These are phyloP conservation scores for Myotis myotis DNA, from an alignment of 2,797 vertebrate genomes.

Conservation along the genomic window DNA sequence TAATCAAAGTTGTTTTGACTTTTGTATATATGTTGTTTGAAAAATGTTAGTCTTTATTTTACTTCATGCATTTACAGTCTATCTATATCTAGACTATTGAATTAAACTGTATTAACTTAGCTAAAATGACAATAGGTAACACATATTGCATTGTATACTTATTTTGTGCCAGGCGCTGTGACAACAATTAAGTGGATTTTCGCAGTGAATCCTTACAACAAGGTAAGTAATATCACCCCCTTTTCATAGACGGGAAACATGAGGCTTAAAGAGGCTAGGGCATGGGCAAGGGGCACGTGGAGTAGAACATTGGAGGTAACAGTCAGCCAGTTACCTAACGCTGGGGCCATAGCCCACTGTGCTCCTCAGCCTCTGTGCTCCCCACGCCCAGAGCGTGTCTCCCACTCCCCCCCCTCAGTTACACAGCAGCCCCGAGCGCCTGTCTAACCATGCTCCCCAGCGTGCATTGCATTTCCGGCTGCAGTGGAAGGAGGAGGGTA, in stretches of 20 bases:
- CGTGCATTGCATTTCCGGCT: not conserved
- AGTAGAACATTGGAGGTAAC: not conserved
- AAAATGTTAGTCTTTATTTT: not conserved
- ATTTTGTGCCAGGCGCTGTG: not conserved
- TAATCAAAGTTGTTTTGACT: conserved; percentile 1
- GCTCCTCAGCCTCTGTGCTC: not conserved
- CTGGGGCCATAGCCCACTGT: not conserved
- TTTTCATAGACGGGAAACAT: not conserved
- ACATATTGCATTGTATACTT: not conserved
- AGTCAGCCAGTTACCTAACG: not conserved
- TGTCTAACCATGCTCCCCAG: not conserved
- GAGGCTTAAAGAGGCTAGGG: not conserved
- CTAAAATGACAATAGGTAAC: not conserved
- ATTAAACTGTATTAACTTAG: not conserved
- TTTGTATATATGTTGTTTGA: not conserved
- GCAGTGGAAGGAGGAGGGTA: not conserved
- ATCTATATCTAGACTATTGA: not conserved
- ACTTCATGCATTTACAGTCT: not conserved
- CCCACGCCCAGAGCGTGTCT: too few species aligned
- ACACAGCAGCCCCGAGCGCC: not conserved
- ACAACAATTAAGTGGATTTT: not conserved
- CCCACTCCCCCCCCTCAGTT: not conserved
- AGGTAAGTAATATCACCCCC: not conserved
- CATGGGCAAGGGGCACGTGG: not conserved
- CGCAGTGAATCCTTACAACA: not conserved